phyloP scores from a whole-genome alignment of 2,888 invertebrate genomes.

The Trachelus stipa region DNA sequence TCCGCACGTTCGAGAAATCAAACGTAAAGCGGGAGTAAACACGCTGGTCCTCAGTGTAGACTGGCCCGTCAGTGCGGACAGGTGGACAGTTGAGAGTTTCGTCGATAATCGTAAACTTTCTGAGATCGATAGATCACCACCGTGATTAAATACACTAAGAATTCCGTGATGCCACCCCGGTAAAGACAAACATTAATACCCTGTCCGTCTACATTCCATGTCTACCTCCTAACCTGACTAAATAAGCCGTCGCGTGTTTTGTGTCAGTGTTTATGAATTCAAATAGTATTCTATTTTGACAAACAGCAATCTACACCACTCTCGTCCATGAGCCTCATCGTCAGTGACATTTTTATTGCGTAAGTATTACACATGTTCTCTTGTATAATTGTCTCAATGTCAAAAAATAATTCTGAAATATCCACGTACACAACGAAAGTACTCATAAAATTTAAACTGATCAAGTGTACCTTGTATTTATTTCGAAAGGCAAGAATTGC shows the following conservation, averaged over 20 bases:
- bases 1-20: neutral
- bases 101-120: neutral
- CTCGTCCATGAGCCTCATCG: neutral
- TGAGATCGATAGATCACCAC: no score
- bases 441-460: neutral
- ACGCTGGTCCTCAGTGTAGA: constrained; percentile 1
- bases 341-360: neutral
- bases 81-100: neutral
- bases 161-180: neutral
- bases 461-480: neutral
- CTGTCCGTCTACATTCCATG: neutral
- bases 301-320: neutral
- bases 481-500: neutral
- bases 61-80: neutral
- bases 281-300: neutral
- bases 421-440: no score
- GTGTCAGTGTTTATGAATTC: neutral
- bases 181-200: neutral
- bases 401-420: neutral
- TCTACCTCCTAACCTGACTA: neutral
- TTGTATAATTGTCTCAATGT: neutral
- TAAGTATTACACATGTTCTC: neutral
- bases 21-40: neutral
- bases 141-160: neutral
- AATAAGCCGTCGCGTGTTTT: neutral